phyloP scores from a whole-genome alignment of 2,113 vertebrate species.

The Centropus unirufus region DNA sequence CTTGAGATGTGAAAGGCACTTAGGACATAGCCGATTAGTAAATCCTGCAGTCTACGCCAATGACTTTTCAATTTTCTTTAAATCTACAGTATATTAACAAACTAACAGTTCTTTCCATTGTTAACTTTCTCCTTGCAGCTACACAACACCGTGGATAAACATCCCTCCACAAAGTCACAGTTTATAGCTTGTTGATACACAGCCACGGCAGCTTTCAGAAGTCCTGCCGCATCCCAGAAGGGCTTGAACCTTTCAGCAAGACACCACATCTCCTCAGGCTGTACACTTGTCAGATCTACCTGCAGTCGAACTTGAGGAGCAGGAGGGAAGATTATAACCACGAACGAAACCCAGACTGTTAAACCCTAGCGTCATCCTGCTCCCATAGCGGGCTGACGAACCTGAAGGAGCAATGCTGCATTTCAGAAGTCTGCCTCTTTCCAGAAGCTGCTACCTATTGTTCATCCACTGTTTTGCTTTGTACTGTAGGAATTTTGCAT shows the following conservation, averaged over 20 bases:
- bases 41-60: neutral
- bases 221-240: neutral
- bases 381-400: neutral
- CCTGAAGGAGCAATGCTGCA: neutral
- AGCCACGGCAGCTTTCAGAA: neutral
- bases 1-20: neutral
- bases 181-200: neutral
- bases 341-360: neutral
- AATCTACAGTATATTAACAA: neutral
- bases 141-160: neutral
- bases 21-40: neutral
- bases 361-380: accelerated
- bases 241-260: neutral
- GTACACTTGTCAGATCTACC: neutral
- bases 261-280: neutral
- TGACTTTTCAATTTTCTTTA: neutral
- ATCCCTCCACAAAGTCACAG: accelerated
- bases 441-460: neutral
- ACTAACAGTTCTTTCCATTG: neutral
- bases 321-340: neutral
- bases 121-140: neutral
- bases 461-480: neutral
- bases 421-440: too few species aligned
- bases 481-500: neutral
- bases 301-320: accelerated